Conservation (phyloP, 2,113 vertebrate species). For the Stigmatopora argus region DNA sequence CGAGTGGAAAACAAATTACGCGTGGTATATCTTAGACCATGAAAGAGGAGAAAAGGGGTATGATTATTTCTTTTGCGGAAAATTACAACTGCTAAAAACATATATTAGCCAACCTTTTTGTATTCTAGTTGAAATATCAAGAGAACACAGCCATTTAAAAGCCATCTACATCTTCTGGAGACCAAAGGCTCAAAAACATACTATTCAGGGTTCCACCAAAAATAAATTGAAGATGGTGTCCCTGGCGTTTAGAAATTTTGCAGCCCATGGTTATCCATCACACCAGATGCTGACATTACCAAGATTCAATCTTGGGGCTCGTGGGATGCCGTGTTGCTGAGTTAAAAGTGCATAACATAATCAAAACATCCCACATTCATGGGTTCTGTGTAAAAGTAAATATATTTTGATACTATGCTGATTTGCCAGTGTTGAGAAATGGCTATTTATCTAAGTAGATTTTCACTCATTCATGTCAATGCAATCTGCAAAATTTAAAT, state of each 20-base stretch:
- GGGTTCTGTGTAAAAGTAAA: neutral
- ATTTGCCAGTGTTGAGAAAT: too few species aligned
- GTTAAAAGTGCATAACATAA: too few species aligned
- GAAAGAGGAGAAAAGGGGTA: slow-evolving; percentile 36
- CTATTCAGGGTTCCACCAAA: neutral
- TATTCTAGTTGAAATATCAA: slow-evolving; percentile 10
- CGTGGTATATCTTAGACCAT: slow-evolving; percentile 29
- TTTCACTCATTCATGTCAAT: neutral
- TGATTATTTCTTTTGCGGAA: slow-evolving; percentile 45
- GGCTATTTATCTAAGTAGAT: neutral
- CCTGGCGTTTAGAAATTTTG: too few species aligned
- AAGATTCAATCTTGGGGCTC: too few species aligned
- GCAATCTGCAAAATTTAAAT: neutral
- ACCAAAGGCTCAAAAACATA: neutral
- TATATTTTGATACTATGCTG: too few species aligned
- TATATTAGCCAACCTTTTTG: slow-evolving; percentile 20
- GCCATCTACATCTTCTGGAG: neutral
- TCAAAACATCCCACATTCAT: neutral
- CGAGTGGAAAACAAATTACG: slow-evolving; percentile 62
- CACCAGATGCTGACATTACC: too few species aligned
- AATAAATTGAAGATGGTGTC: neutral
- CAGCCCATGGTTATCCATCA: too few species aligned
- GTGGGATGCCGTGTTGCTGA: too few species aligned
- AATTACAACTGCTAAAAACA: slow-evolving; percentile 28
- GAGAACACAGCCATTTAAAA: neutral